Conservation (phyloP, 2,888 invertebrate species). For the Plebejus anna region DNA sequence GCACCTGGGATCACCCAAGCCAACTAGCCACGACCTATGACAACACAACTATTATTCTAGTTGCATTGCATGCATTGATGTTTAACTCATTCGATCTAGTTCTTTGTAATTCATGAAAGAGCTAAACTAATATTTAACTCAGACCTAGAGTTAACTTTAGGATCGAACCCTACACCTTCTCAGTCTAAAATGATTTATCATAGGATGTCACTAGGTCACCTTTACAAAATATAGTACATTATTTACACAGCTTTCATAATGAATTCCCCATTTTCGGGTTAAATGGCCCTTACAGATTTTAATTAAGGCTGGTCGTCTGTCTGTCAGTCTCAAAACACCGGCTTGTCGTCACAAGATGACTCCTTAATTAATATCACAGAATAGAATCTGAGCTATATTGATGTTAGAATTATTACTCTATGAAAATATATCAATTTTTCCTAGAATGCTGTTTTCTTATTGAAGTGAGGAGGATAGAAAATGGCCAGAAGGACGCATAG, state of each 20-base stretch:
- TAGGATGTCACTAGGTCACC: background rate
- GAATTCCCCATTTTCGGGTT: slow-evolving; percentile 38
- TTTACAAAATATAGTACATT: background rate
- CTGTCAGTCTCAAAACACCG: slow-evolving; percentile 55
- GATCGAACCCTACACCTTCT: no score
- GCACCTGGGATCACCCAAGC: no score
- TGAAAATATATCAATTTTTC: background rate
- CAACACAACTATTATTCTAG: no score
- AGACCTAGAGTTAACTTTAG: no score
- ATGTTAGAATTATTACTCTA: background rate
- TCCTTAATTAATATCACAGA: slow-evolving; percentile 60
- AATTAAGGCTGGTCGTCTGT: slow-evolving; percentile 54
- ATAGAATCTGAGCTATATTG: slow-evolving; percentile 36
- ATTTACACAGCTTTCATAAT: slow-evolving; percentile 31
- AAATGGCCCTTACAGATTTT: slow-evolving; percentile 48
- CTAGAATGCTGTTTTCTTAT: background rate
- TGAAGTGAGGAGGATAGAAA: no score
- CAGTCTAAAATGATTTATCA: no score
- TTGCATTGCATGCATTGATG: no score
- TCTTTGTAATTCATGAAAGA: no score
- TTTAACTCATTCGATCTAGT: no score
- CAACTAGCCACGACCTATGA: no score
- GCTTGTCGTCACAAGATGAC: slow-evolving; percentile 56
- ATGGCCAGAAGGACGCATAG: no score
- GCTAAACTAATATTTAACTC: no score